Conservation (phyloP, 2,113 vertebrate species). For the Paradoxurus hermaphroditus region DNA sequence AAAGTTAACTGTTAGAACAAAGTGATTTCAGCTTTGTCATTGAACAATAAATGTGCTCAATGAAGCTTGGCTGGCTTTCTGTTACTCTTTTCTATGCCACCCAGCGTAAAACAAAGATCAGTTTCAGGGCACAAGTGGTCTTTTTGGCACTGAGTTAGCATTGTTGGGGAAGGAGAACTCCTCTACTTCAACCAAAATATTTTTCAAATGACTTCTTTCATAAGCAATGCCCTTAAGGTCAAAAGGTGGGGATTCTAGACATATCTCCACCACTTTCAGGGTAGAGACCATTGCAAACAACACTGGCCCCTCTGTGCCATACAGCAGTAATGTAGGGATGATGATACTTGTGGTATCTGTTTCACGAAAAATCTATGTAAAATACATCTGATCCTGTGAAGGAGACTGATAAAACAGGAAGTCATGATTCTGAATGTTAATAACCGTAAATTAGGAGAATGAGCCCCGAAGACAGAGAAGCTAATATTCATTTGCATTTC, state of each 20-base stretch:
- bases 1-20: constrained; percentile 69
- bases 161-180: not conserved
- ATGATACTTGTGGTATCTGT: not conserved
- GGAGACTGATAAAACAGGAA: not conserved
- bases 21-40: constrained; percentile 59
- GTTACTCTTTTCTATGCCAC: constrained; percentile 26
- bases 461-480: not conserved
- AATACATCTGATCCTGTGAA: not conserved
- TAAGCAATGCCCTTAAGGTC: not conserved
- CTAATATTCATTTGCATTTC: not conserved
- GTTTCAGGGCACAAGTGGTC: not conserved
- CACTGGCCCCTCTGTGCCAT: accelerated
- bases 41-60: constrained; percentile 55
- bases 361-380: not conserved
- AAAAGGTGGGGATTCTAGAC: not conserved
- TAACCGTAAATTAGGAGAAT: not conserved
- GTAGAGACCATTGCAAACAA: not conserved
- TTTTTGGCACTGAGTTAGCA: not conserved
- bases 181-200: not conserved
- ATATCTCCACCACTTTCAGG: not conserved
- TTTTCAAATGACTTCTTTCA: not conserved
- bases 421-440: not conserved
- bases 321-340: not conserved
- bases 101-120: constrained; percentile 25
- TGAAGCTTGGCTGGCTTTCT: constrained; percentile 32